Base-by-base conservation (phyloP, 2,888 invertebrate species). In the Campopleginae sp. region DNA sequence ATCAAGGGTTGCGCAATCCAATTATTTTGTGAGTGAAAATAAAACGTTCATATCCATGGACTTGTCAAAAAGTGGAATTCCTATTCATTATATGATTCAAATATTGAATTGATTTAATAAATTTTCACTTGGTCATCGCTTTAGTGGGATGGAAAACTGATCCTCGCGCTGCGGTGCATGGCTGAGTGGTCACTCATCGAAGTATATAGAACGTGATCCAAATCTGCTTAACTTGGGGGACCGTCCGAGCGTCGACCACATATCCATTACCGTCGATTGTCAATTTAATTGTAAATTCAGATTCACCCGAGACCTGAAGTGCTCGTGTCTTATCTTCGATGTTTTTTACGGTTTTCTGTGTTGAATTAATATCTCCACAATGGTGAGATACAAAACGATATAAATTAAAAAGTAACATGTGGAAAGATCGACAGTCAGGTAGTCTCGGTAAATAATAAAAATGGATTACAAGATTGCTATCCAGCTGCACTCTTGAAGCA, bases 401-500 rank as follows among this genome's bases (percentile, higher is more conserved):
- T 82, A 48, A 48, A 10, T 77, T 23, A 66, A 19, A 10, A 8
- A 38, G 38, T 4, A 33, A 38, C 33, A 14, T 44, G 54, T 76
- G 80, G 86, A 87, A 84, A 88, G 89, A 90, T 90, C 88, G 88
- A 89, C 89, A 87, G 82, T 86, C 85, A 72, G 80, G 88, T 87
- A 87, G 83, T 88, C 85, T 85, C 87, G 87, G 89, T 90, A 91
- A 91, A 90, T 91, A 90, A 88, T 84, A 86, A 88, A 88, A 88
- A 91, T 88, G 87, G 86, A 84, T 68, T 86, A 87, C 63, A 84
- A 86, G 86, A 89, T 88, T 88, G 86, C 86, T 63, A 70, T 80
- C 75, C 78, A 75, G 84, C 74, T 54, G 82, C 58, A 76, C 84
- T 84, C 85, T 85, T 86, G 80, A 38, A 42, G 63, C 65, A 82